Conservation (phyloP, 1,140 invertebrate species). For the Asbolus verrucosus region DNA sequence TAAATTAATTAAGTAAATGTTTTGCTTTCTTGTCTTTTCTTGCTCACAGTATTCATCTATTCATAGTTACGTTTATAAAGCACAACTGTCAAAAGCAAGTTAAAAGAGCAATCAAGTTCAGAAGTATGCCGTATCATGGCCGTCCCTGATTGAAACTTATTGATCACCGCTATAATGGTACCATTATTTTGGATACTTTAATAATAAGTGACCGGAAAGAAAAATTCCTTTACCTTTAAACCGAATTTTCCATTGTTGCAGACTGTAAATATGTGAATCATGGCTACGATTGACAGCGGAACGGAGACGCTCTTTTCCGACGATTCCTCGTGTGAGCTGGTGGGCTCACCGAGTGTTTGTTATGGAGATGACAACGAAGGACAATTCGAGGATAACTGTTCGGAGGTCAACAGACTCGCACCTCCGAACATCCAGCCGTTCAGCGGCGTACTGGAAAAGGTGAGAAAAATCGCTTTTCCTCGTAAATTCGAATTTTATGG, state of each 20-base stretch:
- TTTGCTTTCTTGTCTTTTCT: too few species aligned
- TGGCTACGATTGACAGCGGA: constrained; percentile 67
- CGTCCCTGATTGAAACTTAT: too few species aligned
- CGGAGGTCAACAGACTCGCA: constrained; percentile 64
- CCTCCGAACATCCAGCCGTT: constrained; percentile 71
- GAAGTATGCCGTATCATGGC: too few species aligned
- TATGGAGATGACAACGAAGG: constrained; percentile 53
- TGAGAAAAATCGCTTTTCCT: constrained; percentile 52
- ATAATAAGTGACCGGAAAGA: too few species aligned
- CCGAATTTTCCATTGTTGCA: constrained; percentile 46
- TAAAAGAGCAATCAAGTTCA: too few species aligned
- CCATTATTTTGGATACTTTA: background rate
- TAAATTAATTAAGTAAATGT: too few species aligned
- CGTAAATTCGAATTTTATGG: too few species aligned
- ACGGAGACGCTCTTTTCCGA: constrained; percentile 67
- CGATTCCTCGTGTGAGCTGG: constrained; percentile 65
- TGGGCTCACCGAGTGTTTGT: constrained; percentile 59
- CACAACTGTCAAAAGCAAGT: too few species aligned
- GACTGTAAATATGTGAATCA: constrained; percentile 59
- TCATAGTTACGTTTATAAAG: too few species aligned
- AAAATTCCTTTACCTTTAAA: background rate
- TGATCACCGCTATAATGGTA: too few species aligned
- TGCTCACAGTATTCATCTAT: too few species aligned
- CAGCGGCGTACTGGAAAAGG: constrained; percentile 71
- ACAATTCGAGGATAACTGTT: constrained; percentile 54